Evolutionary conservation across 2,888 invertebrate species (phyloP).

Genomic region (Eurytoma californica): DNA sequence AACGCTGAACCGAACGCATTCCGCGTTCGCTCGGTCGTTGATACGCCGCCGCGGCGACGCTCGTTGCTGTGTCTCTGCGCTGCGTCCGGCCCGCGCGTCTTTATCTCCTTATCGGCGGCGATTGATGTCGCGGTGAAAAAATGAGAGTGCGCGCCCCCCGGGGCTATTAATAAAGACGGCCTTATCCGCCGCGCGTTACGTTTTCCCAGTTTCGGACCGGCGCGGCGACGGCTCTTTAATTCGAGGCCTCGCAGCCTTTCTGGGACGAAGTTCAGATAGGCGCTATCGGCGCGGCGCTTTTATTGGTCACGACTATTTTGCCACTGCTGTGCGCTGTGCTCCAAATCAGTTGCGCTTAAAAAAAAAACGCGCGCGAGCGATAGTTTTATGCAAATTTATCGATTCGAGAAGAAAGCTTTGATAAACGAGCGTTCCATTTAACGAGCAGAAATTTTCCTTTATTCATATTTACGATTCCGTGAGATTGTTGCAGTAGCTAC

Average conservation of each 20-base stretch:
- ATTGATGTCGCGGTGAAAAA: slow-evolving; percentile 6
- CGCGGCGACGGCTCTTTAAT: neutral
- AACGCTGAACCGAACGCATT: slow-evolving; percentile 26
- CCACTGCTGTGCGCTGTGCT: no score
- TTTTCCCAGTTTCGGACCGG: slow-evolving; percentile 25
- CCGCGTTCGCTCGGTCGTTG: slow-evolving; percentile 44
- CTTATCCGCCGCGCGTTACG: neutral
- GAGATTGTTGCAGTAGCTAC: no score
- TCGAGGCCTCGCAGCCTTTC: neutral
- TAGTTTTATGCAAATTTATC: no score
- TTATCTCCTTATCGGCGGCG: slow-evolving; percentile 35
- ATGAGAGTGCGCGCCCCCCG: slow-evolving; percentile 8
- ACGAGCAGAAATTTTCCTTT: no score
- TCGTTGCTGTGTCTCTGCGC: neutral
- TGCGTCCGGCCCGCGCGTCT: neutral
- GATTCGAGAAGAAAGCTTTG: no score
- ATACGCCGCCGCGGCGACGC: slow-evolving; percentile 22
- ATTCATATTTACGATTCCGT: no score
- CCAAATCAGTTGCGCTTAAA: no score
- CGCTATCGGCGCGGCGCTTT: neutral
- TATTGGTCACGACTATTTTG: no score
- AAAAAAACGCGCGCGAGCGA: no score
- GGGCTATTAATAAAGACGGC: slow-evolving; percentile 25
- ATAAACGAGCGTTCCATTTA: no score
- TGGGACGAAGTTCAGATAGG: neutral